Base-by-base conservation (phyloP, 2,888 invertebrate genomes). In the Hybos culiciformis region DNA sequence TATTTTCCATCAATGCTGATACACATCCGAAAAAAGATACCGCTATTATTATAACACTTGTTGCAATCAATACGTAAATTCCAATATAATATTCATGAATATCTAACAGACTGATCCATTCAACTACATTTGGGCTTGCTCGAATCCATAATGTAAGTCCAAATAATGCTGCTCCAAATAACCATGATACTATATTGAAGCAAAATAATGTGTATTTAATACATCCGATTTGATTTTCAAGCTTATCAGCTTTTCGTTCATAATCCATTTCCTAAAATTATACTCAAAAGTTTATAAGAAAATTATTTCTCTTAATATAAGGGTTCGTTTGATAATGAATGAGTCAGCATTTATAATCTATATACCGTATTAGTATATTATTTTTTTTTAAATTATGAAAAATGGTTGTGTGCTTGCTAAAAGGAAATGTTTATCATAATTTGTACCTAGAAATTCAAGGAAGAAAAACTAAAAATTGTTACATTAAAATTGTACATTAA, bases 191-290 rank as follows among this genome's bases (percentile, higher is more conserved):
- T 41, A 83, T 75, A 61, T 86, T 87, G 64, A 83, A 77, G 58
- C 83, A 85, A 56, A 87, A 80, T 49, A 88, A 68, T 37, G 81
- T 80, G 65, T 84, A 87, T 66, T 86, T 87, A 50, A 87, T 74
- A 58, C 81, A 78, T 50, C 78, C 79, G 55, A 86, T 85, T 59
- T 80, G 79, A 51, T 78, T 79, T 60, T 83, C 83, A 56, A 84
- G 67, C 57, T 76, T 76, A 39, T 59, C 29, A 12, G n/a, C n/a
- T 12, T 29, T 29, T 29, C n/a, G 12, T 12, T 29, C 29, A 29
- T 29, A 29, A 6, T 29, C n/a, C n/a, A n/a, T n/a, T n/a, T n/a
- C n/a, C n/a, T n/a, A n/a, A n/a, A n/a, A n/a, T n/a, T n/a, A n/a
- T n/a, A n/a, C n/a, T n/a, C n/a, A n/a, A n/a, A n/a, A n/a, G n/a